Evolutionary conservation across 2,797 vertebrate species (phyloP).

Genomic region (Centropyge bicolor): DNA sequence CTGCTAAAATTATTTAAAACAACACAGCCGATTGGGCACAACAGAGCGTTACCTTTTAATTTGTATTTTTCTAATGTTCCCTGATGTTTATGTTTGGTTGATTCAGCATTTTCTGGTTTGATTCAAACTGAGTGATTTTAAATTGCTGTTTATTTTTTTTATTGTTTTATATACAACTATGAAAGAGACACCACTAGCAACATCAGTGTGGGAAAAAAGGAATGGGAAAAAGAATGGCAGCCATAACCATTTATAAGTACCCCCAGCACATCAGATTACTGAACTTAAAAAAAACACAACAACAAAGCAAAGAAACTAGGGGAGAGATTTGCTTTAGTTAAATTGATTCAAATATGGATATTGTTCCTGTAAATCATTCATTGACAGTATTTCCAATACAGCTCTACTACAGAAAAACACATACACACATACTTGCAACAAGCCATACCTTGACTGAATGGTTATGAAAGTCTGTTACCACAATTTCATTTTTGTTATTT

Average conservation of each 20-base stretch:
- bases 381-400: constrained; percentile 2
- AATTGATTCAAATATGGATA: neutral
- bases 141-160: neutral
- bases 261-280: neutral
- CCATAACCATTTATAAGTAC: neutral
- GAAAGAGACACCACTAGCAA: neutral
- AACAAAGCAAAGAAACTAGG: neutral
- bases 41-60: neutral
- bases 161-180: neutral
- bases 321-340: neutral
- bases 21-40: neutral
- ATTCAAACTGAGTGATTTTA: neutral
- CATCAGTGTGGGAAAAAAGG: neutral
- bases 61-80: neutral
- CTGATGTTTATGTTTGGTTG: neutral
- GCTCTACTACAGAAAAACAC: neutral
- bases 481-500: constrained; percentile 98
- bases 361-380: neutral
- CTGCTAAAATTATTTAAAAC: neutral
- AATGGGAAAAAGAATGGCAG: neutral
- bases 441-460: constrained; percentile 95
- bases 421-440: constrained; percentile 6
- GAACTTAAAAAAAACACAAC: neutral
- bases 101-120: constrained; percentile 4
- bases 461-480: constrained; percentile 98